A percentile compares a stretch with the other conserved stretches of the same genome.
phyloP scores from a whole-genome alignment of 2,888 invertebrate species.

The Rambutsinella grinnellia region DNA sequence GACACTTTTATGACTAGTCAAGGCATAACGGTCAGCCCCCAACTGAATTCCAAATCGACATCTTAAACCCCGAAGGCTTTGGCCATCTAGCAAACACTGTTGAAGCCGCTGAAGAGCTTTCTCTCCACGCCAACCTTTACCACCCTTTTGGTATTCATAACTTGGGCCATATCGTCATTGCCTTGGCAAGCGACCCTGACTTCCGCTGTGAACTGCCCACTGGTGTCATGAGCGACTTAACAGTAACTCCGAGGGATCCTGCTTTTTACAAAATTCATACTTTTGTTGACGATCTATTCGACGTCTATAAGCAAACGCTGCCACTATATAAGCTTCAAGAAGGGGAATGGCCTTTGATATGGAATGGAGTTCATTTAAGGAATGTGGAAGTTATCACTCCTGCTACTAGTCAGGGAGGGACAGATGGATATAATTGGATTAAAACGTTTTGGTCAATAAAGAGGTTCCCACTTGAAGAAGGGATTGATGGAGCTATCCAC shows the following conservation, averaged over 20 bases:
- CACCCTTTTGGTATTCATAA: neutral
- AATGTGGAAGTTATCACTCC: neutral
- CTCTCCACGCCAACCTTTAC: neutral
- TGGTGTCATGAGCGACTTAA: conserved; percentile 79
- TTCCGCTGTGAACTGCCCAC: neutral
- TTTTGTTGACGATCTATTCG: conserved; percentile 83
- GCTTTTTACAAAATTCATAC: conserved; percentile 89
- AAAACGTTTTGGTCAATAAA: conserved; percentile 30
- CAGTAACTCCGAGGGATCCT: conserved; percentile 89
- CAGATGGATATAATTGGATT: neutral
- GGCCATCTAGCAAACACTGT: neutral
- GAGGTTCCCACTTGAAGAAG: conserved; percentile 27
- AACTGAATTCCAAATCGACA: neutral
- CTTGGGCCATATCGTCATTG: neutral
- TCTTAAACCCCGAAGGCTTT: neutral
- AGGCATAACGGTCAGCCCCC: neutral
- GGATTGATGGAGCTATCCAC: conserved; percentile 42
- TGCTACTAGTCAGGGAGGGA: neutral
- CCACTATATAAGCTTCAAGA: conserved; percentile 73
- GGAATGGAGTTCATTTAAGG: conserved; percentile 16
- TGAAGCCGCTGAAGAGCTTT: neutral
- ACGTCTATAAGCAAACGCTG: conserved; percentile 79
- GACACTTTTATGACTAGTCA: neutral
- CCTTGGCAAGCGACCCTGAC: neutral
- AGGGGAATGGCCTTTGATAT: conserved; percentile 28